Conservation (phyloP, 1,140 invertebrate species). For the Laupala kohalensis region DNA sequence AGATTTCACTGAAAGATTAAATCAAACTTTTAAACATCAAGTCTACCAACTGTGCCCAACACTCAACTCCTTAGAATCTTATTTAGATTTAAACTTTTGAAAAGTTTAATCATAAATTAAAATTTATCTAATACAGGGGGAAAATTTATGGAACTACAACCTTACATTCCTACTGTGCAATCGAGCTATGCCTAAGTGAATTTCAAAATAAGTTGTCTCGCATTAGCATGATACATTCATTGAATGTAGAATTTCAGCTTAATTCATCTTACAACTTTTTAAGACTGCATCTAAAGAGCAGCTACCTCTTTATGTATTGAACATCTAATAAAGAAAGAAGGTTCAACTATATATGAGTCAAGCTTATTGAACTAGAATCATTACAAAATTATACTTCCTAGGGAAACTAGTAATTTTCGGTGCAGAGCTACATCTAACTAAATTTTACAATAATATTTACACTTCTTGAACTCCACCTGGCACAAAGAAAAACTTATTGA, state of each 20-base stretch:
- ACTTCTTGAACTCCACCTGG: slow-evolving; percentile 3
- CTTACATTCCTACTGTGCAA: not conserved
- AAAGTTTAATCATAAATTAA: too few relatives aligned
- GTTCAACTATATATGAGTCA: too few relatives aligned
- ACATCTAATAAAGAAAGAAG: too few relatives aligned
- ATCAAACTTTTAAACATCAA: too few relatives aligned
- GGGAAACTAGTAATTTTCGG: not conserved
- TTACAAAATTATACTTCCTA: not conserved
- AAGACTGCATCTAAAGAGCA: not conserved
- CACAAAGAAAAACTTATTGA: not conserved
- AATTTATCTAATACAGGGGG: too few relatives aligned
- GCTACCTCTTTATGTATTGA: not conserved
- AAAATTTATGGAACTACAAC: not conserved
- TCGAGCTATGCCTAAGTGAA: not conserved
- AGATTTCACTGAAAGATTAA: too few relatives aligned
- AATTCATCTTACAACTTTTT: too few relatives aligned
- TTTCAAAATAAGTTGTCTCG: too few relatives aligned
- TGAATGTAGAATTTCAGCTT: too few relatives aligned
- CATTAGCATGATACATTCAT: too few relatives aligned
- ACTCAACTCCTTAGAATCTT: too few relatives aligned
- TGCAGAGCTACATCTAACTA: not conserved
- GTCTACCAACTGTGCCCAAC: not conserved
- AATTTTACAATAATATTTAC: slow-evolving; percentile 5
- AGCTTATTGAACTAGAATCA: not conserved
- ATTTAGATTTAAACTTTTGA: too few relatives aligned